phyloP scores from a whole-genome alignment of 1,140 invertebrate species.

The Drosophila bipectinata region DNA sequence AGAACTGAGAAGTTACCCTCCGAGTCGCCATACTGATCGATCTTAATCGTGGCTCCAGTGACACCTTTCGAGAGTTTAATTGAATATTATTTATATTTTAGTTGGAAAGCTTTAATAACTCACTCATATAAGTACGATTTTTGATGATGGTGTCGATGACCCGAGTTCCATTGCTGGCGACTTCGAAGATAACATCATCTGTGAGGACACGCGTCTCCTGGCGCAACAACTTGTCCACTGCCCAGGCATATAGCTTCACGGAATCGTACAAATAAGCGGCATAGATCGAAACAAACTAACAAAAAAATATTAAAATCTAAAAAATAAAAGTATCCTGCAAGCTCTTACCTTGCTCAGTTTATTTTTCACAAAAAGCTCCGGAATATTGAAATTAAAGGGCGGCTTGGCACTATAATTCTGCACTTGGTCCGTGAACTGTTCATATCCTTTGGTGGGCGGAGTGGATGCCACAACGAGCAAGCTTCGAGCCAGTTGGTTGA shows the following conservation, averaged over 20 bases:
- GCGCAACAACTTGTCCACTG: slow-evolving; percentile 90
- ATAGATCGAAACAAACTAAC: slow-evolving; percentile 94
- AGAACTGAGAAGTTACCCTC: slow-evolving; percentile 98
- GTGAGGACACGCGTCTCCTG: slow-evolving; percentile 86
- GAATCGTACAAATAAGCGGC: slow-evolving; percentile 98
- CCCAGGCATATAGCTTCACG: slow-evolving; percentile 94
- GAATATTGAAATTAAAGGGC: slow-evolving; percentile 67
- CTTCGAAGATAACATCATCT: slow-evolving; percentile 87
- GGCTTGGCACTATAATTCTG: slow-evolving; percentile 89
- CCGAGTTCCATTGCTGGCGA: slow-evolving; percentile 90
- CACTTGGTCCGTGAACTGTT: slow-evolving; percentile 91
- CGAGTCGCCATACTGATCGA: slow-evolving; percentile 96
- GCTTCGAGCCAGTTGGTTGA: slow-evolving; percentile 90
- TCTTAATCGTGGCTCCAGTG: slow-evolving; percentile 94
- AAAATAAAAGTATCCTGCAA: background rate
- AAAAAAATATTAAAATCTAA: slow-evolving; percentile 16
- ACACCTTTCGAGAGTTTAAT: slow-evolving; percentile 88
- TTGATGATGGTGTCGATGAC: slow-evolving; percentile 92
- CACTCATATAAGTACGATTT: slow-evolving; percentile 91
- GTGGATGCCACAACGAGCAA: slow-evolving; percentile 93
- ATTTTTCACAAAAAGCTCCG: slow-evolving; percentile 84
- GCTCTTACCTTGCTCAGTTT: slow-evolving; percentile 86
- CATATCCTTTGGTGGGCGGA: slow-evolving; percentile 90
- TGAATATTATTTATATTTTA: background rate
- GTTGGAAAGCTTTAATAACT: slow-evolving; percentile 74